Evolutionary conservation across 2,797 vertebrate genomes (phyloP), one percentile per base, ranked within the genome.

Genomic region (Carcharodon carcharias): DNA sequence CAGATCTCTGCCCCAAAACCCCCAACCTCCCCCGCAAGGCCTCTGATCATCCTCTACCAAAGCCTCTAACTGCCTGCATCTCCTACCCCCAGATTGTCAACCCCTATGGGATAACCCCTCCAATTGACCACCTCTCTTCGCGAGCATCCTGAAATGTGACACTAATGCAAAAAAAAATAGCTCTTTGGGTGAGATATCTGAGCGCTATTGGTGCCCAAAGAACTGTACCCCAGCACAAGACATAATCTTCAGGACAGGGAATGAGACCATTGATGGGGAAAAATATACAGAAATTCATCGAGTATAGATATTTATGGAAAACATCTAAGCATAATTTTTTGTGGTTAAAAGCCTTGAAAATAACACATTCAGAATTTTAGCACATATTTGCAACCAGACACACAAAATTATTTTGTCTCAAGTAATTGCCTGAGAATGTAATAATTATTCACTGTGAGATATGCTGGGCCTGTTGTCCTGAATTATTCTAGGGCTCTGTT

Each of bases 331-430:
- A 89, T 58, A 28, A 56, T 18, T 91, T 35, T 61, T 91, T 91
- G 31, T 91, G 56, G 11, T 61, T 91, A 45, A 18, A 45, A 45
- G 69, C 26, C 45, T 69, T 28, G 61, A 71, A 65, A 71, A 31
- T 45, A 50, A 67, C 23, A 69, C 6, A 45, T 45, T 80, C 77
- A 40, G 77, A 80, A 80, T 40, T 14, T 80, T 80, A 12, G 35
- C n/a, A 45, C 31, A 77, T 0, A 35, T 77, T 31, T 31, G 31
- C 31, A 50, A 88, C 45, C 50, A 35, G 56, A 56, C 35, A 54
- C 35, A 18, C 35, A 16, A 91, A 61, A 91, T 91, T 91, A 91
- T 16, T 91, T 91, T 91, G 88, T 91, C 54, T 91, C 54, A 91
- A 61, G n/a, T 35, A 35, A n/a, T 14, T 91, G 88, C 26, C 56